Evolutionary conservation across 2,113 vertebrate genomes (phyloP).

Genomic region (Aepyceros melampus): DNA sequence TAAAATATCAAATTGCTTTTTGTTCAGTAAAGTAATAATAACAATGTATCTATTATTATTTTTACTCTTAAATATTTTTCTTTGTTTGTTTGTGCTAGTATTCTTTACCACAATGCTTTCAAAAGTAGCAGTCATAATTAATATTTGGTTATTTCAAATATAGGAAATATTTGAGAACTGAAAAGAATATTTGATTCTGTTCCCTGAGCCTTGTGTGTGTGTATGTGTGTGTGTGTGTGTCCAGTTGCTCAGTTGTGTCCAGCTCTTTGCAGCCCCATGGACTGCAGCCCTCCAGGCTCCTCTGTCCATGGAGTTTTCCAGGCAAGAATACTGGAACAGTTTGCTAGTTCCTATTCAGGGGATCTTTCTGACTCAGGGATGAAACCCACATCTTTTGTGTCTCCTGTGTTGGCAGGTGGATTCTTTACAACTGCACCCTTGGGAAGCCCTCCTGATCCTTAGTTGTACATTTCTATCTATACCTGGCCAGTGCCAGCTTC

Average conservation of each 20-base stretch:
- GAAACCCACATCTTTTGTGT: neutral
- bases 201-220: neutral
- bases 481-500: neutral
- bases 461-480: neutral
- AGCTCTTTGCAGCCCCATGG: neutral
- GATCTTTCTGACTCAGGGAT: neutral
- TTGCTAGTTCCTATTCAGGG: neutral
- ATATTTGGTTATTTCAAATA: neutral
- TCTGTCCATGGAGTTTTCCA: neutral
- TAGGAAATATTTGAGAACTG: neutral
- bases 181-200: neutral
- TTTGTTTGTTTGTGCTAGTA: neutral
- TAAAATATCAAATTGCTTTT: neutral
- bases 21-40: neutral
- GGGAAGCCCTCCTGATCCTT: neutral
- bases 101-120: neutral
- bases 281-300: neutral
- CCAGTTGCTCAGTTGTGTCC: neutral
- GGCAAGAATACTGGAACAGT: neutral
- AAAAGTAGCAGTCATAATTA: neutral
- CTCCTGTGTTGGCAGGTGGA: neutral
- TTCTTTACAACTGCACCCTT: neutral
- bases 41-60: neutral
- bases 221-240: neutral
- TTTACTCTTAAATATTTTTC: neutral